These are phyloP conservation scores for Apamea epomidion DNA, from an alignment of 2,888 invertebrate genomes.

Conservation along the genomic window DNA sequence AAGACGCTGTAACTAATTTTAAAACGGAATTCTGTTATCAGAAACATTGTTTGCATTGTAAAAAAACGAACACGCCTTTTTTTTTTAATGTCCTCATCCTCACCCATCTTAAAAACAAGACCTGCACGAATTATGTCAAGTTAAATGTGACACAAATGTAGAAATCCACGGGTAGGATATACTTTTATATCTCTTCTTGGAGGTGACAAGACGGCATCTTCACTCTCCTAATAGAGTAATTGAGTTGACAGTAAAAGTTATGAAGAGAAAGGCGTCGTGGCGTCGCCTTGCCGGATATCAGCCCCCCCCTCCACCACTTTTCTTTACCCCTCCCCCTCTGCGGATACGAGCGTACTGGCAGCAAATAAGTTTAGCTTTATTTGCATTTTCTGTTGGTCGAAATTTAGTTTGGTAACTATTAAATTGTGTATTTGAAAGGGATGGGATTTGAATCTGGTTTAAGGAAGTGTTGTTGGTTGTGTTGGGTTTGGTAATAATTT, in stretches of 20 bases:
- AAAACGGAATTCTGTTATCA: too few species aligned
- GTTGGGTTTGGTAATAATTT: constrained; percentile 11
- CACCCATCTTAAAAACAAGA: constrained; percentile 28
- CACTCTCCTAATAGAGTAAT: constrained; percentile 82
- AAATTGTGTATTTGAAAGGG: constrained; percentile 46
- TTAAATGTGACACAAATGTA: constrained; percentile 52
- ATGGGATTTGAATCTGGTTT: constrained; percentile 37
- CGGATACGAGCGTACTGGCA: constrained; percentile 79
- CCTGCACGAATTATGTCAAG: constrained; percentile 46
- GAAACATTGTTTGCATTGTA: too few species aligned
- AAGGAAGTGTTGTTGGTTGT: constrained; percentile 26
- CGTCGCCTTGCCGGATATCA: constrained; percentile 87
- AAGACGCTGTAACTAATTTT: too few species aligned
- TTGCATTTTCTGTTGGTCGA: constrained; percentile 60
- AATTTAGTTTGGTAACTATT: constrained; percentile 60
- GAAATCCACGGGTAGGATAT: constrained; percentile 55
- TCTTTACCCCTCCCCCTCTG: constrained; percentile 73
- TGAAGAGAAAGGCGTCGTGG: constrained; percentile 83
- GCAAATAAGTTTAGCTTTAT: constrained; percentile 70
- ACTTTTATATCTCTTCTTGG: constrained; percentile 64
- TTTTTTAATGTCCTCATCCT: constrained; percentile 13
- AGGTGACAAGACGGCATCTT: constrained; percentile 66
- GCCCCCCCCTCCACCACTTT: constrained; percentile 75
- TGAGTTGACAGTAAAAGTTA: constrained; percentile 88
- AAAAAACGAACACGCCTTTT: background rate